A percentile compares a stretch with the other conserved stretches of the same genome.
phyloP scores from a whole-genome alignment of 2,113 vertebrate species.

The Elgaria multicarinata region DNA sequence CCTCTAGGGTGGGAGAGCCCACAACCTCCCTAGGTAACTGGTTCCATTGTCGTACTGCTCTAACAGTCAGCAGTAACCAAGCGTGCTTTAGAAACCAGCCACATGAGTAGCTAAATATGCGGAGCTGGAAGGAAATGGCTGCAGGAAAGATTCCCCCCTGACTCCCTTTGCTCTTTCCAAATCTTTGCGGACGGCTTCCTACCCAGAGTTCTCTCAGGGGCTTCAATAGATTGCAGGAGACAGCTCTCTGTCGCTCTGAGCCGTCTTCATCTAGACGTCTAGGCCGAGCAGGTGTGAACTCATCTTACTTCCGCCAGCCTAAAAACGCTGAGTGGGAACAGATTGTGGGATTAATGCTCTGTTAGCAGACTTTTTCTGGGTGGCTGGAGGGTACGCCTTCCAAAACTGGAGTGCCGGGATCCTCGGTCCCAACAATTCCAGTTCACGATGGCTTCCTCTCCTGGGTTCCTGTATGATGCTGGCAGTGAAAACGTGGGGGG shows the following conservation, averaged over 20 bases:
- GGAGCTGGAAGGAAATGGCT: neutral
- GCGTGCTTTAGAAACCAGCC: neutral
- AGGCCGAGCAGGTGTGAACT: slow-evolving; percentile 6
- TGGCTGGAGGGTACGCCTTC: neutral
- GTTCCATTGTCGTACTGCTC: too few relatives aligned
- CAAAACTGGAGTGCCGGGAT: neutral
- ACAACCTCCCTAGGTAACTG: too few relatives aligned
- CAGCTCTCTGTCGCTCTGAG: rapidly evolving
- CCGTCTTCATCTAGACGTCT: neutral
- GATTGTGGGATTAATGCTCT: slow-evolving; percentile 9
- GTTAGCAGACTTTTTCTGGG: neutral
- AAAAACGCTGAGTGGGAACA: slow-evolving; percentile 34
- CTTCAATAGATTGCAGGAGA: neutral
- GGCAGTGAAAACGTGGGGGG: neutral
- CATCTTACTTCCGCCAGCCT: slow-evolving; percentile 12
- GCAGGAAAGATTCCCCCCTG: neutral
- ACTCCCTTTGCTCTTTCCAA: neutral
- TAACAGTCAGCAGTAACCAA: too few relatives aligned
- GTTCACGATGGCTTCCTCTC: neutral
- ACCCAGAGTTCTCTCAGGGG: rapidly evolving
- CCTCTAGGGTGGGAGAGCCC: too few relatives aligned
- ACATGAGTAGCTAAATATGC: neutral
- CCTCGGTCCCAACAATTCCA: neutral
- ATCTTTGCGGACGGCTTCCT: neutral
- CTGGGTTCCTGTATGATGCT: neutral